Conservation (phyloP, 1,140 invertebrate genomes). For the Anadara kagoshimensis region DNA sequence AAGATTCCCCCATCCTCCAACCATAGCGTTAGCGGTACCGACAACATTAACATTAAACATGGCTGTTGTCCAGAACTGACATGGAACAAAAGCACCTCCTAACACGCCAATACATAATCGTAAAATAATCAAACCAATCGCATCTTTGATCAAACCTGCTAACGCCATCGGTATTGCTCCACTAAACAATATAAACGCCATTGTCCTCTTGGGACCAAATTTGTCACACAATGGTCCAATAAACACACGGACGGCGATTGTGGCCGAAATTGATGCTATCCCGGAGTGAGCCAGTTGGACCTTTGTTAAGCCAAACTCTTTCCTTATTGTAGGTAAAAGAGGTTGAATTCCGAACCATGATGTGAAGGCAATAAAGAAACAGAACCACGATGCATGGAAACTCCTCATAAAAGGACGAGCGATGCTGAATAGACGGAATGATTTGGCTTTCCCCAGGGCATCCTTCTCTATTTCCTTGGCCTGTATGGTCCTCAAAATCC, state of each 20-base stretch:
- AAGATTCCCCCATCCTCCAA: neutral
- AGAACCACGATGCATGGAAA: slow-evolving; percentile 15
- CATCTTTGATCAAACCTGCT: neutral
- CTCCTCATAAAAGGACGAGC: neutral
- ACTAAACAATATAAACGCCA: neutral
- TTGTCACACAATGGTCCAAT: slow-evolving; percentile 21
- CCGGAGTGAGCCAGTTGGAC: neutral
- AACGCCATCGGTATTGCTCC: slow-evolving; percentile 15
- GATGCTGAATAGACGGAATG: slow-evolving; percentile 21
- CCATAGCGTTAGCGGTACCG: neutral
- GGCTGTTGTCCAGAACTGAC: slow-evolving; percentile 16
- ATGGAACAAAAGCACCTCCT: slow-evolving; percentile 5
- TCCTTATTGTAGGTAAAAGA: slow-evolving; percentile 7
- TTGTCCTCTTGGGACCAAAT: slow-evolving; percentile 7
- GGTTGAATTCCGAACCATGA: slow-evolving; percentile 20
- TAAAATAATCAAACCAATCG: neutral
- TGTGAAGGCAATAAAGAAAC: slow-evolving; percentile 13
- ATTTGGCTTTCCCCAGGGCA: slow-evolving; percentile 20
- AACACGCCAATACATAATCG: slow-evolving; percentile 1
- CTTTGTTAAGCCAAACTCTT: slow-evolving; percentile 1
- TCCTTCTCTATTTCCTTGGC: slow-evolving; percentile 3
- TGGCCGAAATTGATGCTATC: slow-evolving; percentile 2
- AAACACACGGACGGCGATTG: slow-evolving; percentile 1
- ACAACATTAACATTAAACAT: slow-evolving; percentile 12
- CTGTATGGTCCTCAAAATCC: slow-evolving; percentile 13